Evolutionary conservation across 2,888 invertebrate genomes (phyloP).

Genomic region (Notodonta dromedarius): DNA sequence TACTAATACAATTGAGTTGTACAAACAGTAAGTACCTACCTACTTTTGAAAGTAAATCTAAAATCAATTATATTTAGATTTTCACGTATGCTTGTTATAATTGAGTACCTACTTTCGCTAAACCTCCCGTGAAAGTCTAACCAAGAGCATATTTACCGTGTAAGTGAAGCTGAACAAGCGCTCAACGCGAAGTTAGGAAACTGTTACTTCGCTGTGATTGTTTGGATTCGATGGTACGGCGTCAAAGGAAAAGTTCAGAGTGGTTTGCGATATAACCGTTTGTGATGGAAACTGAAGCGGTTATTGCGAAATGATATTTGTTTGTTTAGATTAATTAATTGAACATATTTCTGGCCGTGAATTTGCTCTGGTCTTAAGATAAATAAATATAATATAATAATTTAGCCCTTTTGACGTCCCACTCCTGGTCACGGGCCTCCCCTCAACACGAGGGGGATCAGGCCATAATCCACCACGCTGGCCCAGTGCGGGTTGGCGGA

Average conservation of each 20-base stretch:
- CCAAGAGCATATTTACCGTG: constrained; percentile 23
- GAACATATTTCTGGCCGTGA: too few relatives aligned
- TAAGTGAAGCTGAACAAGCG: constrained; percentile 49
- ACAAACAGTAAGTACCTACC: too few relatives aligned
- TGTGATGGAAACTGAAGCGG: constrained; percentile 51
- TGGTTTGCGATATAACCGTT: constrained; percentile 61
- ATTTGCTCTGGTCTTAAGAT: too few relatives aligned
- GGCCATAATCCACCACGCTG: too few relatives aligned
- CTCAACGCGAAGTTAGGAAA: constrained; percentile 48
- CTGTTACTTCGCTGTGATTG: constrained; percentile 60
- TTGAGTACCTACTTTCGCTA: not conserved
- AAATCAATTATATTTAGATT: too few relatives aligned
- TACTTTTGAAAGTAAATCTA: too few relatives aligned
- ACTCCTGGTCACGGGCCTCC: too few relatives aligned
- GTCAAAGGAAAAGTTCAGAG: constrained; percentile 74
- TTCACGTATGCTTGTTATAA: not conserved
- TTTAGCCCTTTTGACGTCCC: too few relatives aligned
- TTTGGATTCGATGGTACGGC: constrained; percentile 56
- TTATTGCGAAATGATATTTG: constrained; percentile 39
- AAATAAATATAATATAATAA: too few relatives aligned
- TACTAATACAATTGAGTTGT: too few relatives aligned
- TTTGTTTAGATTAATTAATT: not conserved
- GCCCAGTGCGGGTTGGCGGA: too few relatives aligned
- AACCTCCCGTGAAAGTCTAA: not conserved
- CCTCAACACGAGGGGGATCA: too few relatives aligned